A percentile compares a stretch with the other conserved stretches of the same genome.
These are phyloP conservation scores for Tinea trinotella DNA, from an alignment of 2,888 invertebrate genomes.

Conservation along the genomic window DNA sequence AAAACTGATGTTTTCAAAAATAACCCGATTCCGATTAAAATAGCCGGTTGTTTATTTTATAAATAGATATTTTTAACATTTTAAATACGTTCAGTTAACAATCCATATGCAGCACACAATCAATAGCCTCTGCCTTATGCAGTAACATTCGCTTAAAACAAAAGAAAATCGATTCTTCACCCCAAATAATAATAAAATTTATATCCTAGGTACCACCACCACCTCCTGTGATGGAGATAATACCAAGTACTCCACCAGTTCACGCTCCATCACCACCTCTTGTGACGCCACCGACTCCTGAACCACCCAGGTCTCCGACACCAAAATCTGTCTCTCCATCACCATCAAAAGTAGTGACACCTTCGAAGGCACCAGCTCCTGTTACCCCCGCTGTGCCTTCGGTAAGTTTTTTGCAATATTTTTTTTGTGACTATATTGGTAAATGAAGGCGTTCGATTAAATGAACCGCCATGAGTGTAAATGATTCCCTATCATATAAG, in stretches of 20 bases:
- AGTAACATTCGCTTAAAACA: too few species aligned
- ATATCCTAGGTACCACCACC: slow-evolving; percentile 34
- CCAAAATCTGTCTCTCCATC: slow-evolving; percentile 2
- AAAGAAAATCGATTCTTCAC: not conserved
- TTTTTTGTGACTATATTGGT: too few species aligned
- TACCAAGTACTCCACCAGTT: slow-evolving; percentile 45
- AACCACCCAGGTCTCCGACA: slow-evolving; percentile 15
- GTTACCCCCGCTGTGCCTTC: not conserved
- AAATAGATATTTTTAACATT: not conserved
- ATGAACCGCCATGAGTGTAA: too few species aligned
- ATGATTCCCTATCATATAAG: too few species aligned
- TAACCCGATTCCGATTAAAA: too few species aligned
- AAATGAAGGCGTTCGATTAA: too few species aligned
- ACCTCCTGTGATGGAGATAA: slow-evolving; percentile 47
- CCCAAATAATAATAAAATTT: not conserved
- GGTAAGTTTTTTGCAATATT: not conserved
- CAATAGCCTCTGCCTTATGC: too few species aligned
- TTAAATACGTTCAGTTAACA: too few species aligned
- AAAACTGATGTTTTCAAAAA: too few species aligned
- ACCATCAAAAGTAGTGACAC: slow-evolving; percentile 21
- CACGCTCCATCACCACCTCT: slow-evolving; percentile 23
- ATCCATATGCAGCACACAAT: too few species aligned
- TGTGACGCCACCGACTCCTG: slow-evolving; percentile 21
- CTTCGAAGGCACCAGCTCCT: slow-evolving; percentile 19
- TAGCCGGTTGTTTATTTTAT: not conserved